Evolutionary conservation across 2,113 vertebrate species (phyloP).

Genomic region (Formicarius rufipectus): DNA sequence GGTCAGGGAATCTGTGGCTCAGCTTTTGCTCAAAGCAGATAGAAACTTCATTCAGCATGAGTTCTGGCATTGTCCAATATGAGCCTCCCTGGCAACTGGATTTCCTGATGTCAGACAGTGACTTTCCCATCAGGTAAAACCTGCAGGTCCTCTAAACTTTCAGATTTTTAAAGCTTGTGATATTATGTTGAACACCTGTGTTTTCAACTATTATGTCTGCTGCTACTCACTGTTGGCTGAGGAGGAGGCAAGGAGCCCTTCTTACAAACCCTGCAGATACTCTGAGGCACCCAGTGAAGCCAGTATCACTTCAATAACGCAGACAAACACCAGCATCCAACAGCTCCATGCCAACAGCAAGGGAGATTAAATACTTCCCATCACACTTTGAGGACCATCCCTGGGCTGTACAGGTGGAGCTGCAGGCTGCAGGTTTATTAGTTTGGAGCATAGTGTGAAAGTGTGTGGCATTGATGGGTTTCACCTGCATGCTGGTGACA

Average conservation of each 20-base stretch:
- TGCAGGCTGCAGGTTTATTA: background rate
- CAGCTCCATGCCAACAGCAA: background rate
- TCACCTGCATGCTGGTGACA: background rate
- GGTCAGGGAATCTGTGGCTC: background rate
- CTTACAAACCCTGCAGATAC: background rate
- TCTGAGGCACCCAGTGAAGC: background rate
- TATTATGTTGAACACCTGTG: background rate
- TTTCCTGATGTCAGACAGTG: background rate
- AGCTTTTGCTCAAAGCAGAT: background rate
- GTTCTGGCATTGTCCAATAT: background rate
- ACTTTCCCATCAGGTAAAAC: background rate
- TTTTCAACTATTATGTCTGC: background rate
- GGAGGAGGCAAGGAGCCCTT: background rate
- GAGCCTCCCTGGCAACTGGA: background rate
- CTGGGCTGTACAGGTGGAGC: background rate
- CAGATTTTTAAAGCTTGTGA: background rate
- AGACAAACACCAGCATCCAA: background rate
- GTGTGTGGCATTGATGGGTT: background rate
- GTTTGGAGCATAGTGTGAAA: background rate
- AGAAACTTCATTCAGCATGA: background rate
- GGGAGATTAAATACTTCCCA: background rate
- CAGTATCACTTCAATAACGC: background rate
- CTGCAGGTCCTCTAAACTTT: background rate
- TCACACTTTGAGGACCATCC: rapidly evolving
- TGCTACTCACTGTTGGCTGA: background rate